A percentile compares a stretch with the other conserved stretches of the same genome.
These are phyloP conservation scores for Dioctria linearis DNA, from an alignment of 2,888 invertebrate genomes.

Conservation along the genomic window DNA sequence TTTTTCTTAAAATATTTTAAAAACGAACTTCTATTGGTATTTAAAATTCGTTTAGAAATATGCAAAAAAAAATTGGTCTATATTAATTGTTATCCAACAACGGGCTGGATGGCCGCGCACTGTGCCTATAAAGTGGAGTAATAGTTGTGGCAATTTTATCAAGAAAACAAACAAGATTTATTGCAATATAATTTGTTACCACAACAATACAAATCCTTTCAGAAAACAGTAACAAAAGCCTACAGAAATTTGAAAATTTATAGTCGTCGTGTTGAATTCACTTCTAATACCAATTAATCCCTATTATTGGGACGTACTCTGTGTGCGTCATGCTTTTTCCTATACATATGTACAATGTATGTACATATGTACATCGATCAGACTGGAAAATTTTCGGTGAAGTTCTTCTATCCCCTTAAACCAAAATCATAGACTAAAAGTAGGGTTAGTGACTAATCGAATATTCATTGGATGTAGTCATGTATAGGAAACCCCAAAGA, in stretches of 20 bases:
- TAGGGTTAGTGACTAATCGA: conserved; percentile 57
- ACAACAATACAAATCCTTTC: too few species aligned
- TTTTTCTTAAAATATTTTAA: too few species aligned
- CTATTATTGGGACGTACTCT: conserved; percentile 41
- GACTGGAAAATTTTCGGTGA: conserved; percentile 29
- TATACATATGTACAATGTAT: too few species aligned
- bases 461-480: conserved; percentile 57
- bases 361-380: background rate
- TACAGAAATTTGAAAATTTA: conserved; percentile 24
- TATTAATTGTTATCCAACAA: too few species aligned
- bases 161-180: too few species aligned
- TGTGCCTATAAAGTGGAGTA: too few species aligned
- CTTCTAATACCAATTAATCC: conserved; percentile 48
- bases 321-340: conserved; percentile 20
- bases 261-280: conserved; percentile 16
- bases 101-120: too few species aligned
- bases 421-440: conserved; percentile 33
- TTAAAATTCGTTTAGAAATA: too few species aligned
- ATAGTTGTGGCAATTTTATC: too few species aligned
- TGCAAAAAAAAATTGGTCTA: too few species aligned
- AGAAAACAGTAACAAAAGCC: conserved; percentile 13
- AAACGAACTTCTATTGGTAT: too few species aligned
- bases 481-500: conserved; percentile 48
- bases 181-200: too few species aligned
- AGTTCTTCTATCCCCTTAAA: conserved; percentile 45